Conservation (phyloP, 2,113 vertebrate genomes). For the Aegotheles bennettii region DNA sequence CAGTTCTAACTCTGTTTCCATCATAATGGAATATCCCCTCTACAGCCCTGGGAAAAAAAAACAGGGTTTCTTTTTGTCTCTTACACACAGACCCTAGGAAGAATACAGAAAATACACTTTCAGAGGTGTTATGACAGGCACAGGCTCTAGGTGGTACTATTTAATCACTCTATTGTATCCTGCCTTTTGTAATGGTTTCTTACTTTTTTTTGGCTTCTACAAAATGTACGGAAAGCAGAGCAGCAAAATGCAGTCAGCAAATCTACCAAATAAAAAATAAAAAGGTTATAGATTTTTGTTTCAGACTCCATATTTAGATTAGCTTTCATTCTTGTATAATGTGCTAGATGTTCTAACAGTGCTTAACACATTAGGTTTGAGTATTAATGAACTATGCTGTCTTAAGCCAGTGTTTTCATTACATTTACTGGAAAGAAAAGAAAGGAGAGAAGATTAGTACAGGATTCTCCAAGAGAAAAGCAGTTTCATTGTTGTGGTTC, state of each 20-base stretch:
- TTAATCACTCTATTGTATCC: not conserved
- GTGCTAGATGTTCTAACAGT: slow-evolving; percentile 7
- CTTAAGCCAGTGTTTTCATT: not conserved
- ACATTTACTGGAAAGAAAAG: not conserved
- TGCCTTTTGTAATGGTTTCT: not conserved
- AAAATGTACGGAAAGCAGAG: slow-evolving; percentile 18
- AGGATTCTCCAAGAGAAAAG: not conserved
- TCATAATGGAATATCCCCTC: not conserved
- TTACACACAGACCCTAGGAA: not conserved
- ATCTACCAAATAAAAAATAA: not conserved
- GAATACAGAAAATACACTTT: not conserved
- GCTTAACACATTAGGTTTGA: not conserved
- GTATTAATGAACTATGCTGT: slow-evolving; percentile 20
- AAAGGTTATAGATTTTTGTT: slow-evolving; percentile 27
- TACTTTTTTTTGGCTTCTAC: not conserved
- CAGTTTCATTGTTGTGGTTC: not conserved
- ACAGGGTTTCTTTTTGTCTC: not conserved
- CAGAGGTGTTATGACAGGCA: not conserved
- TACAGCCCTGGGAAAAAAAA: not conserved
- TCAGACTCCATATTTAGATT: slow-evolving; percentile 32
- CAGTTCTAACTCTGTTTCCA: not conserved
- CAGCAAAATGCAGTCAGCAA: slow-evolving; percentile 39
- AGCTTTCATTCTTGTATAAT: slow-evolving; percentile 20
- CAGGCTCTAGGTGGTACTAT: slow-evolving; percentile 69
- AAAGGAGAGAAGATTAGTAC: not conserved